Evolutionary conservation across 2,797 vertebrate genomes (phyloP).

Genomic region (Eurystomus glaucurus): DNA sequence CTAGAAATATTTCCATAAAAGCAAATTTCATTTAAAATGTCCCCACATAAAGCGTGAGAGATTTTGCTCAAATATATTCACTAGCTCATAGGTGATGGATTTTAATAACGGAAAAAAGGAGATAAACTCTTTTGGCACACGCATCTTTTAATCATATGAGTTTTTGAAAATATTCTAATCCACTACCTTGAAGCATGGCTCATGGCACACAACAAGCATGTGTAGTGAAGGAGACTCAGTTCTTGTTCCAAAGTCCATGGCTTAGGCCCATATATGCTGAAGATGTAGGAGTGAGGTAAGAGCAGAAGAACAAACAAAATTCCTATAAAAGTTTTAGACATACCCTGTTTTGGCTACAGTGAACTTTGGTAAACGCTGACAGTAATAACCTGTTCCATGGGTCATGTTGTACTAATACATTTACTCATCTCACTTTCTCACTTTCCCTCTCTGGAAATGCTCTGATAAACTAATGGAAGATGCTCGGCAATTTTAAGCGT

Average conservation of each 20-base stretch:
- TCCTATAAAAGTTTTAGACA: constrained; percentile 15
- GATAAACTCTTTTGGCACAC: background rate
- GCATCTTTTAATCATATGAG: background rate
- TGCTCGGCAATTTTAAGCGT: background rate
- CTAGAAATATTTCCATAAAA: background rate
- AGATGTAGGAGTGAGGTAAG: background rate
- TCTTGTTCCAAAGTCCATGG: constrained; percentile 17
- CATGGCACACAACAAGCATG: background rate
- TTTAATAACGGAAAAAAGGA: background rate
- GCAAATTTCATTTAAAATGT: background rate
- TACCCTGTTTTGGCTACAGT: background rate
- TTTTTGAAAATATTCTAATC: background rate
- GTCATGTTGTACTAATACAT: background rate
- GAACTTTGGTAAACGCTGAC: constrained; percentile 7
- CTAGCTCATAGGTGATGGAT: background rate
- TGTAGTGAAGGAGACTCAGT: background rate
- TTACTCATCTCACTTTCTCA: background rate
- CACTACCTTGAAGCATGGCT: background rate
- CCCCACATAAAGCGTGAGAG: background rate
- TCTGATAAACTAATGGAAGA: background rate
- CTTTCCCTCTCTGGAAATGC: background rate
- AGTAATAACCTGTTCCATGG: background rate
- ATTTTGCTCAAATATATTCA: background rate
- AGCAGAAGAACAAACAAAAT: constrained; percentile 8
- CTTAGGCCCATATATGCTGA: background rate